phyloP scores from a whole-genome alignment of 2,113 vertebrate species.

The Leptodactylus fuscus region DNA sequence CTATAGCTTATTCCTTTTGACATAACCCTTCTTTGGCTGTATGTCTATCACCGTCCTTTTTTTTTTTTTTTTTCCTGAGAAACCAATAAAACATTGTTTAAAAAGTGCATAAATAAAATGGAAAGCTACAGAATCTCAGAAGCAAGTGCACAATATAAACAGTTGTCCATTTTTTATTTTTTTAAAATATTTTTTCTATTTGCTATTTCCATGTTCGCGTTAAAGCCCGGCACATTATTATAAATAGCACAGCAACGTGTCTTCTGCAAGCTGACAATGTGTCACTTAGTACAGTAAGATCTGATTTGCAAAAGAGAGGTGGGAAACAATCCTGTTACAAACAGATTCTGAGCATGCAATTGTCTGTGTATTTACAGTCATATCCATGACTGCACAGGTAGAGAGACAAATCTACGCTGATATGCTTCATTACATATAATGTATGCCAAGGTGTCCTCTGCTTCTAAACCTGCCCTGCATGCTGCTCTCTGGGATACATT shows the following conservation, averaged over 20 bases:
- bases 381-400: not conserved
- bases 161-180: not conserved
- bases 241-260: not conserved
- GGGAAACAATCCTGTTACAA: not conserved
- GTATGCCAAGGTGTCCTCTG: conserved; percentile 25
- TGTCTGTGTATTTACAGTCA: not conserved
- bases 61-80: too few relatives aligned
- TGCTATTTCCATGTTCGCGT: too few relatives aligned
- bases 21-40: too few relatives aligned
- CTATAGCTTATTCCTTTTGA: too few relatives aligned
- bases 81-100: too few relatives aligned
- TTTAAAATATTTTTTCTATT: too few relatives aligned
- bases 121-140: too few relatives aligned
- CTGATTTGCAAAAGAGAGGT: not conserved
- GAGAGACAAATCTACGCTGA: conserved; percentile 1
- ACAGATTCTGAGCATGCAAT: conserved; percentile 3
- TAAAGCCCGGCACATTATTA: too few relatives aligned
- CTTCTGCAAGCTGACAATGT: not conserved
- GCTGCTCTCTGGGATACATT: conserved; percentile 13
- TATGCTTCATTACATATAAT: conserved; percentile 18
- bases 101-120: too few relatives aligned
- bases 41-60: too few relatives aligned
- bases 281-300: not conserved
- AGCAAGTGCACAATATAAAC: not conserved
- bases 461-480: conserved; percentile 29